Evolutionary conservation across 2,113 vertebrate genomes (phyloP).

Genomic region (Columbina picui): DNA sequence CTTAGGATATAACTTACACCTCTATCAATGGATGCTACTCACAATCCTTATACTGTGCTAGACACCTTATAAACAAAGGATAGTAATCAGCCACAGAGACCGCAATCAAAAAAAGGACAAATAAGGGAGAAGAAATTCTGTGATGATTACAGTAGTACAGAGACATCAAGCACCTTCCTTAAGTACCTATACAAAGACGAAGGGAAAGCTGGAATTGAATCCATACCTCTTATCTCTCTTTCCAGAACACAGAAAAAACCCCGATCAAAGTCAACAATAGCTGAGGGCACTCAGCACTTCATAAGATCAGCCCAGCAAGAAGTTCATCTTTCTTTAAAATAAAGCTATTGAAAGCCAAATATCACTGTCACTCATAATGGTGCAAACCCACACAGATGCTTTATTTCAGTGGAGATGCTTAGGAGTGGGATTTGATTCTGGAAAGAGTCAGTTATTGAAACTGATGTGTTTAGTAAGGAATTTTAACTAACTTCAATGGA

Average conservation of each 20-base stretch:
- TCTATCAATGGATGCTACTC: background rate
- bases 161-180: background rate
- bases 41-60: background rate
- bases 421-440: background rate
- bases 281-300: background rate
- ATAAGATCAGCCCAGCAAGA: background rate
- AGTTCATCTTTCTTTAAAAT: slow-evolving; percentile 8
- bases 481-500: slow-evolving; percentile 19
- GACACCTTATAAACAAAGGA: background rate
- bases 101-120: background rate
- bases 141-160: background rate
- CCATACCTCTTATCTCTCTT: background rate
- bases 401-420: background rate
- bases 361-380: background rate
- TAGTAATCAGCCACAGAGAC: background rate
- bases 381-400: background rate
- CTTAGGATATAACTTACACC: background rate
- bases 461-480: background rate
- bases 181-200: background rate
- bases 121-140: background rate
- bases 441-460: background rate
- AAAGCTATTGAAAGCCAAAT: slow-evolving; percentile 4
- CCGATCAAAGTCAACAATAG: background rate
- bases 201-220: background rate
- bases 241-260: background rate